A percentile compares a stretch with the other conserved stretches of the same genome.
These are phyloP conservation scores for Rousettus leschenaultii DNA, from an alignment of 2,113 vertebrate genomes.

Conservation along the genomic window DNA sequence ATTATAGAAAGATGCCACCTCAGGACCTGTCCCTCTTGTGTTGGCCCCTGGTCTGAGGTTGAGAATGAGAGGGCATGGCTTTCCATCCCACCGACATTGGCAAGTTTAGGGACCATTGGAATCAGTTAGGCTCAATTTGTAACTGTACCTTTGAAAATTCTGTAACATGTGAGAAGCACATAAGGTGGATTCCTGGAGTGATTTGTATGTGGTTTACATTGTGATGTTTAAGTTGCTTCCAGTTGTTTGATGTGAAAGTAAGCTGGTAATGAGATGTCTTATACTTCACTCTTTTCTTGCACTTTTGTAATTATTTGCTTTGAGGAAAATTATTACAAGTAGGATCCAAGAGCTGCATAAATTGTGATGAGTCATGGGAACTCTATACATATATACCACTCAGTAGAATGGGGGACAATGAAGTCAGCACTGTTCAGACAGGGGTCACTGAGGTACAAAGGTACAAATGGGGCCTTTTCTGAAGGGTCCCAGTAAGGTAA, in stretches of 20 bases:
- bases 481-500: neutral
- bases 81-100: neutral
- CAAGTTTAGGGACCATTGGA: too few relatives aligned
- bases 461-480: rapidly evolving
- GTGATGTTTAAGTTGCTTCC: neutral
- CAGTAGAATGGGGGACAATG: neutral
- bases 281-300: neutral
- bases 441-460: too few relatives aligned
- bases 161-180: too few relatives aligned
- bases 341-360: neutral
- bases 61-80: neutral
- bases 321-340: neutral
- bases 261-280: neutral
- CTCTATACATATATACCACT: neutral
- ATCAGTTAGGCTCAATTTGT: too few relatives aligned
- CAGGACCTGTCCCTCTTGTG: neutral
- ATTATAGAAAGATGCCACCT: neutral
- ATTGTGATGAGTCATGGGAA: neutral
- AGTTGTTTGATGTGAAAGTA: neutral
- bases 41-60: neutral
- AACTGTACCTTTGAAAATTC: too few relatives aligned
- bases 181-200: neutral
- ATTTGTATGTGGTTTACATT: too few relatives aligned
- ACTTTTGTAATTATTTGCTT: too few relatives aligned
- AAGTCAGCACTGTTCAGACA: neutral